Percentiles rank a stretch among this genome's conserved stretches.
phyloP scores from a whole-genome alignment of 2,888 invertebrate species.

The Cheilosia grossa region DNA sequence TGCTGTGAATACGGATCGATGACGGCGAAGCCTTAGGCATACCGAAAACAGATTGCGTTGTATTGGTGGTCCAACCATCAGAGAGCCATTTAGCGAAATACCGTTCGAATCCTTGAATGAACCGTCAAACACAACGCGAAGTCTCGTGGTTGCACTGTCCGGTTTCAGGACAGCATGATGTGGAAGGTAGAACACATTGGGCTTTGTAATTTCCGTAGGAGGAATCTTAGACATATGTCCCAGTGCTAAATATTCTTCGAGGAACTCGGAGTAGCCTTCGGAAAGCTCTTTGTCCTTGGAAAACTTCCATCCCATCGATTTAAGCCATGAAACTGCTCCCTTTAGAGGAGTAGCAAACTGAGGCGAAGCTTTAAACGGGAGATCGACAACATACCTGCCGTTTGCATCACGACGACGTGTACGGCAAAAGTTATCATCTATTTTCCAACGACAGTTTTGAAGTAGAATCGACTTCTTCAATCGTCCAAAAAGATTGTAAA shows the following conservation, averaged over 20 bases:
- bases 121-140: conserved; percentile 62
- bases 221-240: conserved; percentile 60
- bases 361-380: conserved; percentile 41
- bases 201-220: conserved; percentile 26
- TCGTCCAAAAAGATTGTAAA: conserved; percentile 32
- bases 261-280: conserved; percentile 35
- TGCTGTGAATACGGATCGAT: background rate
- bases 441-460: background rate
- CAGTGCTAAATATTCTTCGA: conserved; percentile 60
- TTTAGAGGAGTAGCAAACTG: background rate
- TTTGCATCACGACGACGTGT: conserved; percentile 30
- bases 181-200: conserved; percentile 64
- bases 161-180: conserved; percentile 69
- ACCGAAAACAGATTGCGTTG: background rate
- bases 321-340: background rate
- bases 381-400: conserved; percentile 51
- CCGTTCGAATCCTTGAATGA: conserved; percentile 10
- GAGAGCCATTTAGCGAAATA: background rate
- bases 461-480: conserved; percentile 16
- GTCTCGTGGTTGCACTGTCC: conserved; percentile 64
- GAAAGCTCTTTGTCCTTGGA: background rate
- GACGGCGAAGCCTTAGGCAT: background rate
- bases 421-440: conserved; percentile 37
- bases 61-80: conserved; percentile 23
- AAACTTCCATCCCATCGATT: background rate